A percentile compares a stretch with the other conserved stretches of the same genome.
Conservation (phyloP, 2,888 invertebrate genomes). For the Cheilosia vulpina region DNA sequence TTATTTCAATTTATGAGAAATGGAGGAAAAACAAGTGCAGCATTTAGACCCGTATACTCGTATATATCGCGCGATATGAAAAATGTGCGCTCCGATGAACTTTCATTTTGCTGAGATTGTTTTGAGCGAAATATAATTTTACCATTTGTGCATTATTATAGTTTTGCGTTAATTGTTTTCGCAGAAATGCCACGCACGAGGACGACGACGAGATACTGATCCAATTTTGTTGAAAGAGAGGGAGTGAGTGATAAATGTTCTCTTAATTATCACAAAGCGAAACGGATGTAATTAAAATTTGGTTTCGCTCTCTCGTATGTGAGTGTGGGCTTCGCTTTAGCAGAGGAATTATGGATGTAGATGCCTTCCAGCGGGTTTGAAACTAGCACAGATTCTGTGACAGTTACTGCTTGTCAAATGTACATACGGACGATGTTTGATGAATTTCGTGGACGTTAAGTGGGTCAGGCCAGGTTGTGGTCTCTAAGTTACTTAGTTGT, state of each 20-base stretch:
- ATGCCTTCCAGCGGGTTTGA: no score
- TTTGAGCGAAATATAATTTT: slow-evolving; percentile 67
- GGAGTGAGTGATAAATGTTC: background rate
- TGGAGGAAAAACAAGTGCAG: slow-evolving; percentile 34
- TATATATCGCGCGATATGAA: slow-evolving; percentile 30
- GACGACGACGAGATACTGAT: background rate
- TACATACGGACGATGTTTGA: no score
- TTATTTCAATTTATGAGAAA: slow-evolving; percentile 55
- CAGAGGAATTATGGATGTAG: no score
- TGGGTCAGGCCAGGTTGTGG: no score
- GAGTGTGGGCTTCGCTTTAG: no score
- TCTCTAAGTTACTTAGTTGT: no score
- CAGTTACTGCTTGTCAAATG: no score
- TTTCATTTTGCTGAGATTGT: slow-evolving; percentile 70
- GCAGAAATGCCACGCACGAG: slow-evolving; percentile 12
- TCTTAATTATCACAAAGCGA: background rate
- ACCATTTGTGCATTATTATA: slow-evolving; percentile 56
- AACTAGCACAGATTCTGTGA: no score
- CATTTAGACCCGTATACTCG: background rate
- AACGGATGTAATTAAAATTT: slow-evolving; percentile 22
- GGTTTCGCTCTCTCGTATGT: no score
- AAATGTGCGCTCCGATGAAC: slow-evolving; percentile 66
- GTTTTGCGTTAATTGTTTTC: slow-evolving; percentile 56
- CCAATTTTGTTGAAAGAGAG: slow-evolving; percentile 8
- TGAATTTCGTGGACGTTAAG: no score